Evolutionary conservation across 2,797 vertebrate genomes (phyloP).

Genomic region (Phaenicophaeus curvirostris): DNA sequence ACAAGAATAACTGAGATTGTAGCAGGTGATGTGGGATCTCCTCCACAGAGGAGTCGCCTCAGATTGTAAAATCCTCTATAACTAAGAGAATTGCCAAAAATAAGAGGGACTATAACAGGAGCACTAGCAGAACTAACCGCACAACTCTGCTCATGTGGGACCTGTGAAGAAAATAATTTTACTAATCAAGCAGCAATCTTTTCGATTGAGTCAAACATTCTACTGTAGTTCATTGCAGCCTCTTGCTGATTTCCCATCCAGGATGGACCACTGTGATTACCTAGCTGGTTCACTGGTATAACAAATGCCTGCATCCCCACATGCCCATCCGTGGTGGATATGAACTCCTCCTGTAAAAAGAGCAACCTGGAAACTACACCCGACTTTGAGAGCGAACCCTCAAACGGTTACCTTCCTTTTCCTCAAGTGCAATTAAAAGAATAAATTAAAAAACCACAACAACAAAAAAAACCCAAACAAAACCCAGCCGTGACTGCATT

Average conservation of each 20-base stretch:
- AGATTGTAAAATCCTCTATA: not conserved
- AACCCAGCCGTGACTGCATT: not conserved
- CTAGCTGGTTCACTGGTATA: not conserved
- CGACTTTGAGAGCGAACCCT: not conserved
- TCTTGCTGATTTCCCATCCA: not conserved
- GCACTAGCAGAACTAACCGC: not conserved
- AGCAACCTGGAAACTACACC: not conserved
- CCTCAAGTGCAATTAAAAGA: not conserved
- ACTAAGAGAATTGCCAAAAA: not conserved
- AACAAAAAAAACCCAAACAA: not conserved
- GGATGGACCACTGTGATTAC: not conserved
- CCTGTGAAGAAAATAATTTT: not conserved
- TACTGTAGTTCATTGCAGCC: not conserved
- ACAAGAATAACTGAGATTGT: not conserved
- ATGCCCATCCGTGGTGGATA: not conserved
- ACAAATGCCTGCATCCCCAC: not conserved
- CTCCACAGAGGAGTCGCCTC: not conserved
- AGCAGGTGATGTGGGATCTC: fast-evolving
- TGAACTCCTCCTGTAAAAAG: not conserved
- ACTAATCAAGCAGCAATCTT: not conserved
- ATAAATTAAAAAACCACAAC: not conserved
- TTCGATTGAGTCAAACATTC: not conserved
- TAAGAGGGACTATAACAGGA: not conserved
- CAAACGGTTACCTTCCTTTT: not conserved
- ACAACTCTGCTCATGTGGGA: not conserved